phyloP scores from a whole-genome alignment of 2,888 invertebrate genomes.

The Axea sp. region DNA sequence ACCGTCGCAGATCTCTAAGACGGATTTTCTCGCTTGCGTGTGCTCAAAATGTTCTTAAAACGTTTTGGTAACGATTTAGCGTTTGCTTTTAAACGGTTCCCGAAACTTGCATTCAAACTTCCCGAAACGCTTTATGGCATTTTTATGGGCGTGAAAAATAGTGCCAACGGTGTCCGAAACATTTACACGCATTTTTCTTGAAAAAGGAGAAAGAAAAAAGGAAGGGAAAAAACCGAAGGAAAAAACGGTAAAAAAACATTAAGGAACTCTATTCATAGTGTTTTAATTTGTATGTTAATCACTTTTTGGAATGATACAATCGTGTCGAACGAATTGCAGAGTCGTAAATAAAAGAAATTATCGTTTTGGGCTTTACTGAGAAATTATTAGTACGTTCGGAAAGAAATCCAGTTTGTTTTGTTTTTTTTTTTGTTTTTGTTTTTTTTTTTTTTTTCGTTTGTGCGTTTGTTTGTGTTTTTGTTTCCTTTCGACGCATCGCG shows the following conservation, averaged over 20 bases:
- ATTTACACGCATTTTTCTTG: conserved; percentile 41
- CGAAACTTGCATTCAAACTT: conserved; percentile 57
- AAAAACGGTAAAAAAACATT: conserved; percentile 17
- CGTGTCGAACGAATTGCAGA: neutral
- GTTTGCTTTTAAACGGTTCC: conserved; percentile 59
- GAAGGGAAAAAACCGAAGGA: no score
- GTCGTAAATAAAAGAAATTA: conserved; percentile 10
- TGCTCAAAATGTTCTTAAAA: conserved; percentile 43
- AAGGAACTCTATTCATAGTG: conserved; percentile 15
- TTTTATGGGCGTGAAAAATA: conserved; percentile 61
- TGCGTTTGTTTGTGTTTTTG: no score
- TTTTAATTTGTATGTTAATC: conserved; percentile 41
- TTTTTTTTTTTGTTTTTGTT: no score
- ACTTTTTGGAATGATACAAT: conserved; percentile 21
- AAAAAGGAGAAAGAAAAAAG: no score
- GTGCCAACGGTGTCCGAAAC: conserved; percentile 47
- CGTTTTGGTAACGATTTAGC: conserved; percentile 48
- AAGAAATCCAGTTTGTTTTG: no score
- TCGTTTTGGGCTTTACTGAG: conserved; percentile 1
- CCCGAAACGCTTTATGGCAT: conserved; percentile 57
- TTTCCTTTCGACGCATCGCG: no score
- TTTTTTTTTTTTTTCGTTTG: no score
- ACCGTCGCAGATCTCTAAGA: conserved; percentile 40
- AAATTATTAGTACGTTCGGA: conserved; percentile 4
- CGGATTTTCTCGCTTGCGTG: conserved; percentile 39